A percentile compares a stretch with the other conserved stretches of the same genome.
Conservation (phyloP, 2,888 invertebrate species). For the Ochlodes sylvanus region DNA sequence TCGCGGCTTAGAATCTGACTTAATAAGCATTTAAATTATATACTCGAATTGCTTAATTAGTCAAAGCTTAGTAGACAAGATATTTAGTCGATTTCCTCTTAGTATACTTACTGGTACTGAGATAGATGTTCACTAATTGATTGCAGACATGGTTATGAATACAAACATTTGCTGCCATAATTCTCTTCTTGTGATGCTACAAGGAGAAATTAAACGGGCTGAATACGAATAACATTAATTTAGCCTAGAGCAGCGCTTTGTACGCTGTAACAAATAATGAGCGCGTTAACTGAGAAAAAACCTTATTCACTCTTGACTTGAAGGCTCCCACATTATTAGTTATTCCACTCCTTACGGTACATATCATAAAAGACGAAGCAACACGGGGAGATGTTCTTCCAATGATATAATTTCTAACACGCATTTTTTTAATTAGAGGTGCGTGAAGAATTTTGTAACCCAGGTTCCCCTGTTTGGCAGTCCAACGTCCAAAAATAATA, state of each 20-base stretch:
- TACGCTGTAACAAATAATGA: slow-evolving; percentile 18
- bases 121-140: slow-evolving; percentile 57
- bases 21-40: slow-evolving; percentile 3
- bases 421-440: too few relatives aligned
- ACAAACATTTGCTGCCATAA: slow-evolving; percentile 48
- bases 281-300: too few relatives aligned
- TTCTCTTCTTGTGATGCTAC: slow-evolving; percentile 22
- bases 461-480: too few relatives aligned
- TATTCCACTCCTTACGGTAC: too few relatives aligned
- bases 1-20: neutral
- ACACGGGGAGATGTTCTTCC: too few relatives aligned
- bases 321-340: too few relatives aligned
- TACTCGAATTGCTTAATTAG: slow-evolving; percentile 20
- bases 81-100: slow-evolving; percentile 43
- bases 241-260: slow-evolving; percentile 29
- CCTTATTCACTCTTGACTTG: too few relatives aligned
- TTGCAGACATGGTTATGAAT: slow-evolving; percentile 52
- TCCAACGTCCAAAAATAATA: too few relatives aligned
- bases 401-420: too few relatives aligned
- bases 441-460: too few relatives aligned
- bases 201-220: slow-evolving; percentile 22
- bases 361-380: too few relatives aligned
- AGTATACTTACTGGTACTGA: slow-evolving; percentile 46
- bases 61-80: slow-evolving; percentile 28
- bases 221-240: slow-evolving; percentile 40